Evolutionary conservation across 2,113 vertebrate genomes (phyloP).

Genomic region (Paratilapia polleni): DNA sequence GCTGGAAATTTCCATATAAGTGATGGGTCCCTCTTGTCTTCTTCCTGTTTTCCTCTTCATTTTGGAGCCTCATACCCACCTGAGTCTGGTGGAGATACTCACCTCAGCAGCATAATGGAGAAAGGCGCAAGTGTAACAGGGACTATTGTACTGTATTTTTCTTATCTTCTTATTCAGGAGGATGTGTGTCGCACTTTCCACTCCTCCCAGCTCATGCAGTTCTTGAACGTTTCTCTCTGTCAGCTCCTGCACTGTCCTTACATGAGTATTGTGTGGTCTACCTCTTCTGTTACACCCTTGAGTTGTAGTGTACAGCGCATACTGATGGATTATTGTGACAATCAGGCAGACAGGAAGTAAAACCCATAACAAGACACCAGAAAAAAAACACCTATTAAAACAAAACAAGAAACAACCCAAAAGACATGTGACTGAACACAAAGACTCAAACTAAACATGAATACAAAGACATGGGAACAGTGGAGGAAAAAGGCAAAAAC

Average conservation of each 20-base stretch:
- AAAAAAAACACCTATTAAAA: not conserved
- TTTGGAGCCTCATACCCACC: not conserved
- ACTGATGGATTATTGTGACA: not conserved
- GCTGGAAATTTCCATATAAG: not conserved
- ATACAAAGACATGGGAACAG: not conserved
- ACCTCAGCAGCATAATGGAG: not conserved
- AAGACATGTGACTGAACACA: not conserved
- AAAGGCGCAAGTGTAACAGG: not conserved
- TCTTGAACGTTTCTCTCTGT: not conserved
- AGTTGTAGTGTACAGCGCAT: too few species aligned
- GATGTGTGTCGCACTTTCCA: not conserved
- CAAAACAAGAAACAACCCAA: not conserved
- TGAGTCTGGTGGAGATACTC: not conserved
- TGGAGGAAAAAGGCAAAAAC: too few species aligned
- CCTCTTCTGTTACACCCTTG: too few species aligned
- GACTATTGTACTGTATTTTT: not conserved
- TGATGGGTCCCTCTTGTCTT: fast-evolving
- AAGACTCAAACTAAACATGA: not conserved
- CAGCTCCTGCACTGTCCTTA: not conserved
- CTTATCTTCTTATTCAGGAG: too few species aligned
- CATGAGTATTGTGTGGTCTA: too few species aligned
- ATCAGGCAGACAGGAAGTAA: not conserved
- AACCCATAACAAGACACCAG: too few species aligned
- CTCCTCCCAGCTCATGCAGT: not conserved
- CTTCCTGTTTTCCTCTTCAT: not conserved